These are phyloP conservation scores for Ctenoplectra terminalis DNA, from an alignment of 1,140 invertebrate genomes.

Conservation along the genomic window DNA sequence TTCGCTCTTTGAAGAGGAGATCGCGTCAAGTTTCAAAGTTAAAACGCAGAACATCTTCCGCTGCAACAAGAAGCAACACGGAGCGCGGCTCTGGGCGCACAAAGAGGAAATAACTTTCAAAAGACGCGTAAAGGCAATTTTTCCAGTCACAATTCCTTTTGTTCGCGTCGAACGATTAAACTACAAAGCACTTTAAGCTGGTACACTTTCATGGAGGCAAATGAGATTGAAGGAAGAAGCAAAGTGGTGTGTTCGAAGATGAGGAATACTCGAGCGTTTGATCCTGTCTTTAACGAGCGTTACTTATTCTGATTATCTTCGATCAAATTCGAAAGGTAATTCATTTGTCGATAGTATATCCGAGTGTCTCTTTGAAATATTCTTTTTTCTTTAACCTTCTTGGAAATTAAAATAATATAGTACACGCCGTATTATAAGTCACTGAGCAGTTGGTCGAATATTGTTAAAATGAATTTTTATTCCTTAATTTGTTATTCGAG, in stretches of 20 bases:
- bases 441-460: too few species aligned
- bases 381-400: too few species aligned
- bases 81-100: neutral
- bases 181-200: neutral
- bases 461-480: too few species aligned
- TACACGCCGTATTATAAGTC: too few species aligned
- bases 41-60: neutral
- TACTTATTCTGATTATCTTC: neutral
- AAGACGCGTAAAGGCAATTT: conserved; percentile 30
- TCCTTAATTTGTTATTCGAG: too few species aligned
- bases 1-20: too few species aligned
- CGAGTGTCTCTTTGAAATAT: too few species aligned
- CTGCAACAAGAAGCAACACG: neutral
- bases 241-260: neutral
- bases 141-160: neutral
- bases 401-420: too few species aligned
- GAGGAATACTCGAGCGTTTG: neutral
- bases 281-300: neutral
- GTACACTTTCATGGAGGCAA: neutral
- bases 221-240: neutral
- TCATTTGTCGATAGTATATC: too few species aligned
- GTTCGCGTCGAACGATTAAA: neutral
- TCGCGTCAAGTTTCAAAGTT: neutral
- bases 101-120: neutral
- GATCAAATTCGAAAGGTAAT: neutral